Evolutionary conservation across 2,888 invertebrate species (phyloP).

Genomic region (Philereme transversata): DNA sequence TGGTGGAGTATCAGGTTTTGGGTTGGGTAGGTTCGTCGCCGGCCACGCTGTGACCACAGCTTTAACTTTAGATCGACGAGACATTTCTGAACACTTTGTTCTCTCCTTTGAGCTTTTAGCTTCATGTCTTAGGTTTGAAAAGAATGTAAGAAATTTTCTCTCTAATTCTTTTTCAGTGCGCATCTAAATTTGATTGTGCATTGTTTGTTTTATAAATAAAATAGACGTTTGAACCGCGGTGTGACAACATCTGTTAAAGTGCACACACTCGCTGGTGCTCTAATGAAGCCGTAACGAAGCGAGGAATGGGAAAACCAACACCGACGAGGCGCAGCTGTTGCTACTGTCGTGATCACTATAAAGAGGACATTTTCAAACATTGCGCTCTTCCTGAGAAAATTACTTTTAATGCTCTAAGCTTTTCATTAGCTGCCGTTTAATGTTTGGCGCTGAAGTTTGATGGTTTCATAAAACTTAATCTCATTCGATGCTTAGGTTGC

Average conservation of each 20-base stretch:
- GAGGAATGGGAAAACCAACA: slow-evolving; percentile 67
- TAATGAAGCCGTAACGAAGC: slow-evolving; percentile 76
- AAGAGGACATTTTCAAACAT: slow-evolving; percentile 55
- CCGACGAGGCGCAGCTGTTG: slow-evolving; percentile 64
- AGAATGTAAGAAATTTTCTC: neutral
- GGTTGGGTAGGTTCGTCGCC: neutral
- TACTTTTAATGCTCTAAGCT: slow-evolving; percentile 43
- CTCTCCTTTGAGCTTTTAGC: neutral
- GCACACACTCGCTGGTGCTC: slow-evolving; percentile 51
- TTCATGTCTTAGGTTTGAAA: neutral
- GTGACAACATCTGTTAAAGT: slow-evolving; percentile 24
- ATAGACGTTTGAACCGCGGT: slow-evolving; percentile 13
- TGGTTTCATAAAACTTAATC: slow-evolving; percentile 28
- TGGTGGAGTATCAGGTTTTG: neutral
- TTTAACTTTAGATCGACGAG: neutral
- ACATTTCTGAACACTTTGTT: neutral
- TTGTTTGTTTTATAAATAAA: slow-evolving; percentile 5
- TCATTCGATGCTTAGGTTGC: slow-evolving; percentile 13
- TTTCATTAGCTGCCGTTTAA: slow-evolving; percentile 40
- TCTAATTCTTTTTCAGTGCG: neutral
- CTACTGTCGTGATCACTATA: slow-evolving; percentile 66
- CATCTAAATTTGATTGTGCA: neutral
- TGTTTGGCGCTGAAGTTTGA: slow-evolving; percentile 29
- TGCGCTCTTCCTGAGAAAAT: slow-evolving; percentile 48
- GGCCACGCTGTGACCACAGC: neutral